A percentile compares a stretch with the other conserved stretches of the same genome.
Evolutionary conservation across 2,797 vertebrate species (phyloP).

Genomic region (Kryptolebias ocellatus): DNA sequence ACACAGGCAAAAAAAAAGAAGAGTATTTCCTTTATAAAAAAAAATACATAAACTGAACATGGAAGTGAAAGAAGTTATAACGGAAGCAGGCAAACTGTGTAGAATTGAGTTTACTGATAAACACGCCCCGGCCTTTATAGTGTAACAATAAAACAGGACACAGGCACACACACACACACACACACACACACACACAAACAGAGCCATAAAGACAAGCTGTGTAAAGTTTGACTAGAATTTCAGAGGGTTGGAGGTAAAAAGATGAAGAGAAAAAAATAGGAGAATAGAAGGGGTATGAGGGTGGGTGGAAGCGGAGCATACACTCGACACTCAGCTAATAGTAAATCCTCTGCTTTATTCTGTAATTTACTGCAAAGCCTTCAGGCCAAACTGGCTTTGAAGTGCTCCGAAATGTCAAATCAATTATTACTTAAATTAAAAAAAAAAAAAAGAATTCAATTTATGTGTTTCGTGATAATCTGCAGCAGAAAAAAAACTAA

Average conservation of each 20-base stretch:
- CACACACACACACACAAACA: slow-evolving; percentile 51
- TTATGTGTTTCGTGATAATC: slow-evolving; percentile 78
- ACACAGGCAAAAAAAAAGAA: slow-evolving; percentile 39
- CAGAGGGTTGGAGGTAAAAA: slow-evolving; percentile 43
- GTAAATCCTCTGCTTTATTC: slow-evolving; percentile 78
- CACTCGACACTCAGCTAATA: slow-evolving; percentile 79
- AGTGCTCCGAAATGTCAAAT: slow-evolving; percentile 82
- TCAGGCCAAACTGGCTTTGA: slow-evolving; percentile 79
- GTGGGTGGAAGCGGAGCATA: slow-evolving; percentile 29
- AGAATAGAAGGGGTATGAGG: slow-evolving; percentile 1
- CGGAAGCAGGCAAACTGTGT: slow-evolving; percentile 54
- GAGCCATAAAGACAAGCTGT: slow-evolving; percentile 44
- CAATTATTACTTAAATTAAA: slow-evolving; percentile 81
- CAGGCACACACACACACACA: slow-evolving; percentile 46
- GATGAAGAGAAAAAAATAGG: slow-evolving; percentile 21
- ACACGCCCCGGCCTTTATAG: slow-evolving; percentile 62
- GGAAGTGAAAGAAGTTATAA: slow-evolving; percentile 58
- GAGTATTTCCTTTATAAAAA: slow-evolving; percentile 33
- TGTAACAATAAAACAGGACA: slow-evolving; percentile 64
- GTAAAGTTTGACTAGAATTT: slow-evolving; percentile 67
- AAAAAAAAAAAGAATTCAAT: slow-evolving; percentile 77
- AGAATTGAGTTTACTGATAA: slow-evolving; percentile 71
- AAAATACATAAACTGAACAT: slow-evolving; percentile 57
- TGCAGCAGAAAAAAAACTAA: slow-evolving; percentile 61
- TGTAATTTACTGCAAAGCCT: slow-evolving; percentile 81